phyloP scores from a whole-genome alignment of 2,113 vertebrate genomes.

The Eptesicus fuscus region DNA sequence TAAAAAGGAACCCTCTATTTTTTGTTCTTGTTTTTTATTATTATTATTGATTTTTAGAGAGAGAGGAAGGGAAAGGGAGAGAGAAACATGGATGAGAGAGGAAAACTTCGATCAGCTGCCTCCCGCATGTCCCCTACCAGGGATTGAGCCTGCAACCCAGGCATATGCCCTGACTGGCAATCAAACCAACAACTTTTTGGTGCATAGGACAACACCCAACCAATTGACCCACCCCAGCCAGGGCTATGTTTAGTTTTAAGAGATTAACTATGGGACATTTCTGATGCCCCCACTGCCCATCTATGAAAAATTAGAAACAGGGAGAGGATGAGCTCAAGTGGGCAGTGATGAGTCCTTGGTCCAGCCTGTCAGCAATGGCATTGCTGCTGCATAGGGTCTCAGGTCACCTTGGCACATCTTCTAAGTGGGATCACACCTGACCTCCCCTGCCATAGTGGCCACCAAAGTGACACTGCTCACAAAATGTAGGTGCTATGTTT shows the following conservation, averaged over 20 bases:
- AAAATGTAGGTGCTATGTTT: fast-evolving
- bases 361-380: fast-evolving
- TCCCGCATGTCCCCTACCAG: not conserved
- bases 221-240: not conserved
- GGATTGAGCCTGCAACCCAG: not conserved
- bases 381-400: fast-evolving
- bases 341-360: fast-evolving
- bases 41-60: too few species aligned
- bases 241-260: not conserved
- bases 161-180: not conserved
- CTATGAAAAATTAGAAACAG: not conserved
- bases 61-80: not conserved
- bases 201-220: not conserved
- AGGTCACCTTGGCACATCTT: not conserved
- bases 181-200: not conserved
- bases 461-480: fast-evolving
- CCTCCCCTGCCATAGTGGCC: too few species aligned
- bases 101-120: too few species aligned
- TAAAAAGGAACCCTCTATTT: not conserved
- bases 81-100: not conserved
- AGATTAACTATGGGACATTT: not conserved
- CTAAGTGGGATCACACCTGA: too few species aligned
- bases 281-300: too few species aligned
- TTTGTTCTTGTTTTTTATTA: not conserved
- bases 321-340: not conserved